A percentile compares a stretch with the other conserved stretches of the same genome.
These are phyloP conservation scores for Anguilla megastoma DNA, from an alignment of 2,797 vertebrate species.

Conservation along the genomic window DNA sequence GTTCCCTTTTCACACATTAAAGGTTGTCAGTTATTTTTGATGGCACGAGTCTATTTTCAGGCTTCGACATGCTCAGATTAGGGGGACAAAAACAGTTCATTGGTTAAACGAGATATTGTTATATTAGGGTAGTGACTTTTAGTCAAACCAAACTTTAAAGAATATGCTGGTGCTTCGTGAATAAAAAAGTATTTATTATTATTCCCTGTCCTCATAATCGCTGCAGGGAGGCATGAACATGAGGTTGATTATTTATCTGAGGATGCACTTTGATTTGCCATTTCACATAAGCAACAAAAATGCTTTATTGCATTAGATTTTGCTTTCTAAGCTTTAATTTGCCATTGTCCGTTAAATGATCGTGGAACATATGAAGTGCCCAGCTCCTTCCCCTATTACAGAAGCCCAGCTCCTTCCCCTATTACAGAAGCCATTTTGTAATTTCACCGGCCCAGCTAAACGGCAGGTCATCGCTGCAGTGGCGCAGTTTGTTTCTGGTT, in stretches of 20 bases:
- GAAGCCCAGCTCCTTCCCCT: too few relatives aligned
- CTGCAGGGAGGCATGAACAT: neutral
- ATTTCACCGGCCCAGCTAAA: neutral
- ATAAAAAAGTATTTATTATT: too few relatives aligned
- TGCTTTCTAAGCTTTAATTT: neutral
- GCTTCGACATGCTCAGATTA: conserved; percentile 1
- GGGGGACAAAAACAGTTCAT: neutral
- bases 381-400: too few relatives aligned
- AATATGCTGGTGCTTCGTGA: neutral
- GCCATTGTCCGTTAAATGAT: neutral
- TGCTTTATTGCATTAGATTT: neutral
- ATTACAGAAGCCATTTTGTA: neutral
- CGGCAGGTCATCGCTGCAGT: neutral
- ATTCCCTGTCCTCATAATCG: too few relatives aligned
- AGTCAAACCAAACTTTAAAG: neutral
- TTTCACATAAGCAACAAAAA: neutral
- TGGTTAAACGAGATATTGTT: neutral
- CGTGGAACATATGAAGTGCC: neutral
- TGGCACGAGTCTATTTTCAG: neutral
- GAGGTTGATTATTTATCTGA: neutral
- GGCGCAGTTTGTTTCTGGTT: neutral
- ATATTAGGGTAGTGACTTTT: neutral
- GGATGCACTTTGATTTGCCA: neutral
- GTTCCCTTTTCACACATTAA: conserved; percentile 19
- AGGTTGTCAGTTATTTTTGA: conserved; percentile 18